Evolutionary conservation across 2,797 vertebrate genomes (phyloP), one percentile per base, ranked within the genome.

Genomic region (Botia almorhae): DNA sequence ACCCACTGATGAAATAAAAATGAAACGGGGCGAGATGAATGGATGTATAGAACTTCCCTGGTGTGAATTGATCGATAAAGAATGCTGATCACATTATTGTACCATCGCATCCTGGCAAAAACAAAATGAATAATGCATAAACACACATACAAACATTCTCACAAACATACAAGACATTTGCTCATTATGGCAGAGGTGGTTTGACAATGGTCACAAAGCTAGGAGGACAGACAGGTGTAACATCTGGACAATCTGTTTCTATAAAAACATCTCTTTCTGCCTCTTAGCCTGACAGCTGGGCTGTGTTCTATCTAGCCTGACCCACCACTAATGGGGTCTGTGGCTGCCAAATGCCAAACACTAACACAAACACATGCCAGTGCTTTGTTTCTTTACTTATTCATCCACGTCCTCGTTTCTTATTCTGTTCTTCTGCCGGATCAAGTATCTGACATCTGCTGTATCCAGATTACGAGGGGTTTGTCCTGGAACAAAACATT

Each of bases 321-420:
- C 82, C 78, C 69, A 36, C 75, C 65, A 70, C 84, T 87, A 87
- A 87, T 87, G 81, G 81, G 70, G 86, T 76, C 84, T 85, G 74
- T 84, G 85, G 70, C 74, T 85, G 86, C 84, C 86, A 85, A 85
- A 85, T 79, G 69, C 80, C 86, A 85, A 75, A 58, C 67, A 78
- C 74, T 81, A 33, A 0, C 33, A 33, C 33, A 33, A 69, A 70
- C 85, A 84, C 68, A 82, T 83, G 83, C 78, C 71, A 78, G 50
- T 71, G 69, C 75, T 81, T 78, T 87, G 80, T 81, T 81, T 82
- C 63, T 78, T 81, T 63, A 82, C 70, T 81, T 83, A 71, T 80
- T 83, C 60, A 75, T 72, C 51, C 16, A 50, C 68, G 76, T 79
- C 83, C 76, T 73, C 43, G 29, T 79, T 79, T 55, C 53, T 56